Evolutionary conservation across 1,140 invertebrate genomes (phyloP).

Genomic region (Drosophila nikananu): DNA sequence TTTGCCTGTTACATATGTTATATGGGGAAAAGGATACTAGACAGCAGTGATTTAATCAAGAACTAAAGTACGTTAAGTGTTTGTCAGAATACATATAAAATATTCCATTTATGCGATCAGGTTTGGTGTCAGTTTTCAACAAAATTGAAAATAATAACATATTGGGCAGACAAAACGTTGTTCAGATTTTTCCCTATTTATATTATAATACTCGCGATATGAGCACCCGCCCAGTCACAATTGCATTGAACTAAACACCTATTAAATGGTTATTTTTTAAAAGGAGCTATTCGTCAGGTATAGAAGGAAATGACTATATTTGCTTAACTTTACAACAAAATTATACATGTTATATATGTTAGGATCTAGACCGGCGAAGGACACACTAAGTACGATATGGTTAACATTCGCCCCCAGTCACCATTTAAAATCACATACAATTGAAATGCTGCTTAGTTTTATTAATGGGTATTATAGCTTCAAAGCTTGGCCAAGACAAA

Average conservation of each 20-base stretch:
- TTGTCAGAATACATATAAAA: no score
- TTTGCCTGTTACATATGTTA: not conserved
- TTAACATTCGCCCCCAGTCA: not conserved
- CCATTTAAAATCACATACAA: not conserved
- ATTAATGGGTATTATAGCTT: slow-evolving; percentile 34
- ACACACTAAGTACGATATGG: not conserved
- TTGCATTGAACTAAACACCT: not conserved
- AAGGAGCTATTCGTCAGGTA: not conserved
- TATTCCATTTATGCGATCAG: no score
- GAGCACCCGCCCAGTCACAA: no score
- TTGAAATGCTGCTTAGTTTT: slow-evolving; percentile 50
- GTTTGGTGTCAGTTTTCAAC: no score
- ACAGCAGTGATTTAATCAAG: no score
- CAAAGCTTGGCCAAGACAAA: slow-evolving; percentile 42
- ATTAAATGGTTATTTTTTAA: not conserved
- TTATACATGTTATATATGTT: not conserved
- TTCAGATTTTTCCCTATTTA: no score
- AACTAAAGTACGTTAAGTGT: no score
- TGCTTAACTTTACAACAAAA: not conserved
- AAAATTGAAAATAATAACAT: no score
- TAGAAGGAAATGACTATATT: not conserved
- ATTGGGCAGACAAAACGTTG: no score
- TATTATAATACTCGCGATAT: no score
- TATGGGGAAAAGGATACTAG: not conserved
- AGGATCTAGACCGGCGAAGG: no score